Base-by-base conservation (phyloP, 2,113 vertebrate genomes). In the Heterocephalus glaber region DNA sequence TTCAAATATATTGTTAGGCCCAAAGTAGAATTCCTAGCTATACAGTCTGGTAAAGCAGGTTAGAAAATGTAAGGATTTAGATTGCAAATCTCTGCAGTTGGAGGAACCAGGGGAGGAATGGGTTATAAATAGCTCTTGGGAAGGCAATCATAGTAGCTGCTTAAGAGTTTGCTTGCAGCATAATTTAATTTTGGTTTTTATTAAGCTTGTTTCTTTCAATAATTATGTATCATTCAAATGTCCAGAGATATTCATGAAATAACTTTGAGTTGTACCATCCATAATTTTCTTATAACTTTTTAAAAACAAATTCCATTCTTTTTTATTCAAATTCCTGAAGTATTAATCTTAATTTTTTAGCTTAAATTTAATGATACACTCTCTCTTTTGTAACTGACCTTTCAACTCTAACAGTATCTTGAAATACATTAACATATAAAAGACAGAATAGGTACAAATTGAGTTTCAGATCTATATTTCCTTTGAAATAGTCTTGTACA, bases 401-500 rank as follows among this genome's bases (percentile, higher is more conserved):
- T n/a, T 86, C 60, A 65, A 61, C 16, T 85, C 7, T 41, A 68
- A 63, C 7, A 89, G 6, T 38, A 11, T 54, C 38, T 56, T 90
- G 44, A 28, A 80, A 4, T 16, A 56, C 2, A 79, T 47, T 38
- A 66, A 60, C 0, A 17, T 0, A 0, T 72, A 35, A 33, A 82
- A 30, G 35, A 72, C 5, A 66, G 56, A 80, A 24, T 68, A 63
- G 16, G 74, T 60, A 85, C 38, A 76, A 88, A 9, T 9, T 79
- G 60, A 72, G 14, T 87, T 95, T 58, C n/a, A 47, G 5, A 65
- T 28, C 8, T 52, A 77, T 66, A 82, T 94, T 92, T 12, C 3
- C 9, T 87, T 94, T 80, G 28, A 95, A 92, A 60, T 38, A 38
- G 49, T 41, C 82, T 77, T 94, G 24, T n/a, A 83, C 77, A 90